These are phyloP conservation scores for Menura novaehollandiae DNA, from an alignment of 2,113 vertebrate genomes.

Conservation along the genomic window DNA sequence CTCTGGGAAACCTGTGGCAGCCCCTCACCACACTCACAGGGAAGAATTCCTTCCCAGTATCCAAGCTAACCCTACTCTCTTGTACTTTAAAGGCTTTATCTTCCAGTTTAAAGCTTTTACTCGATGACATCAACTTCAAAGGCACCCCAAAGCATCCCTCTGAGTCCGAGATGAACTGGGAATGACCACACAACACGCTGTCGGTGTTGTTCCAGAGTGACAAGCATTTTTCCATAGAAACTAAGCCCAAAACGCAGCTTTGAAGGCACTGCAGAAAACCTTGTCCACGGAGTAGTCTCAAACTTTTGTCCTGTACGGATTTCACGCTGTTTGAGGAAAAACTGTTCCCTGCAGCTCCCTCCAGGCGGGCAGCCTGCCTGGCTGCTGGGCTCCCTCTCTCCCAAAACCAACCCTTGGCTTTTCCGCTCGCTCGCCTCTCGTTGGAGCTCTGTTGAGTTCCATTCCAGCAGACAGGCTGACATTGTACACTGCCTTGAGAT, in stretches of 20 bases:
- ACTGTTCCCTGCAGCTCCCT: rapidly evolving
- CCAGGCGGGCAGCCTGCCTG: neutral
- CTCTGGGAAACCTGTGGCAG: neutral
- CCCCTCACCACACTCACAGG: rapidly evolving
- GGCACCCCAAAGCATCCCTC: neutral
- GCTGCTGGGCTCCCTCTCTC: neutral
- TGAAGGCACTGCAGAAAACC: neutral
- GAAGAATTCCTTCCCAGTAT: neutral
- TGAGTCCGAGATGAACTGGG: neutral
- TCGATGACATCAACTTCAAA: neutral
- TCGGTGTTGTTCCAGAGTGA: neutral
- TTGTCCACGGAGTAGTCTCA: neutral
- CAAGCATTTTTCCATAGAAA: neutral
- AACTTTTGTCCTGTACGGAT: neutral
- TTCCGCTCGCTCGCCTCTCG: neutral
- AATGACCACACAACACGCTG: rapidly evolving
- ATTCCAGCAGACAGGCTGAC: neutral
- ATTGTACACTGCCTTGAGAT: rapidly evolving
- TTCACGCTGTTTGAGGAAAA: neutral
- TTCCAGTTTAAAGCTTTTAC: neutral
- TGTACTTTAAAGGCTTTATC: neutral
- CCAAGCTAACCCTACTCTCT: neutral
- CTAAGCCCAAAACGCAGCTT: neutral
- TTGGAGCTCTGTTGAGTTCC: neutral
- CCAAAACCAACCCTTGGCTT: neutral